phyloP scores from a whole-genome alignment of 2,797 vertebrate genomes.

The Vespertilio murinus region DNA sequence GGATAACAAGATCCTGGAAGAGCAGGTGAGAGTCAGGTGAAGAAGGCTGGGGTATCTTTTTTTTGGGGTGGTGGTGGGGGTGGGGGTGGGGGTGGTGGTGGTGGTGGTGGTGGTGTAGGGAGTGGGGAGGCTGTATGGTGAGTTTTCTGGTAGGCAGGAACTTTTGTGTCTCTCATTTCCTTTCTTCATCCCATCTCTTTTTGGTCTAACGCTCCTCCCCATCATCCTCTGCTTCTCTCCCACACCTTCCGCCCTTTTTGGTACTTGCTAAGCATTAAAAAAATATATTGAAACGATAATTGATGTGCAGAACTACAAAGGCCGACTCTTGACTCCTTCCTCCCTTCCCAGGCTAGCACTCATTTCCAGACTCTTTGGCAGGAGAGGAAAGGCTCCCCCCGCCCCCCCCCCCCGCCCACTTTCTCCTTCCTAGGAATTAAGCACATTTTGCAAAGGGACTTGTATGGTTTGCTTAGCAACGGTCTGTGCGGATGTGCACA shows the following conservation, averaged over 20 bases:
- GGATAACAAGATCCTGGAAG: constrained; percentile 89
- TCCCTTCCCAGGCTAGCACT: background rate
- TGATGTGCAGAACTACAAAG: background rate
- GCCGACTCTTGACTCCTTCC: background rate
- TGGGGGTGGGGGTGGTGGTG: too few species aligned
- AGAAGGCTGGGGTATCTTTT: background rate
- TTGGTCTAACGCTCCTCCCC: background rate
- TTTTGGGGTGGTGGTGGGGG: background rate
- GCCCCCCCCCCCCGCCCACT: accelerated
- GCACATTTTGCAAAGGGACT: background rate
- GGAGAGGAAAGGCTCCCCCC: background rate
- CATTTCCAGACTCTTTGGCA: background rate
- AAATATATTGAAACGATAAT: background rate
- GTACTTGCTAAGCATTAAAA: background rate
- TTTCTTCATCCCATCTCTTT: background rate
- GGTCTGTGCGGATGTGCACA: background rate
- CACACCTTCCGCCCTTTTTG: background rate
- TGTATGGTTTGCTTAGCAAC: constrained; percentile 19
- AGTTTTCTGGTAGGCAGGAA: background rate
- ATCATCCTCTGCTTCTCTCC: background rate
- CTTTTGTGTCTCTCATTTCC: background rate
- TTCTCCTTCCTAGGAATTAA: background rate
- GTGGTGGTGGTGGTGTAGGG: too few species aligned
- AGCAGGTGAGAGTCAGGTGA: constrained; percentile 85
- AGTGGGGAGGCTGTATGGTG: too few species aligned